A percentile compares a stretch with the other conserved stretches of the same genome.
Conservation (phyloP, 2,797 vertebrate species). For the Pipistrellus nathusii region DNA sequence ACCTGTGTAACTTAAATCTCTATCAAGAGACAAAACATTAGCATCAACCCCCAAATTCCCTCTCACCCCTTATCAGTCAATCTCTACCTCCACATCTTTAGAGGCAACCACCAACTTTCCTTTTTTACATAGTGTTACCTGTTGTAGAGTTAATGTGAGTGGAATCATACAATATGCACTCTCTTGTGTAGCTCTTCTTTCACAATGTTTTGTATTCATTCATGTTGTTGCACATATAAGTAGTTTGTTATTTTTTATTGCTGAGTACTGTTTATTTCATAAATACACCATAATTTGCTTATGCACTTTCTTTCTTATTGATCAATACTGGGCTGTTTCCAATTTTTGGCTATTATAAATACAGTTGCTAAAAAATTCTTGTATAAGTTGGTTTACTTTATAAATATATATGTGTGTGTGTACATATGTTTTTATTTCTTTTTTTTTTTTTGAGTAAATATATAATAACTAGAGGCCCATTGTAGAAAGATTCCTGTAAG, state of each 20-base stretch:
- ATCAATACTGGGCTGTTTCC: neutral
- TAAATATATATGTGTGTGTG: neutral
- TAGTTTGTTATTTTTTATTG: neutral
- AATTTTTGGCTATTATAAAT: conserved; percentile 19
- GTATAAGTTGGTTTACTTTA: neutral
- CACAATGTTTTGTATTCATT: neutral
- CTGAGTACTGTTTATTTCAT: neutral
- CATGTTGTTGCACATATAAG: neutral
- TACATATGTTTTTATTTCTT: conserved; percentile 33
- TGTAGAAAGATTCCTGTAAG: too few species aligned
- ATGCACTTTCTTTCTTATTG: conserved; percentile 14
- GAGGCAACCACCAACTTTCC: neutral
- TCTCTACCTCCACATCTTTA: neutral
- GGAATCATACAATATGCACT: neutral
- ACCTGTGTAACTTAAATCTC: neutral
- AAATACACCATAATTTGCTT: neutral
- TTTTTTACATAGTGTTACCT: neutral
- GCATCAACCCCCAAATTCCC: neutral
- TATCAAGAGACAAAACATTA: neutral
- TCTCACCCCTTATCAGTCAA: neutral
- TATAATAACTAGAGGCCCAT: neutral
- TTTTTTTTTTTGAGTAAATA: conserved; percentile 33
- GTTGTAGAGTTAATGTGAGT: neutral
- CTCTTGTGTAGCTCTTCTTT: neutral
- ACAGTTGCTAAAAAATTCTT: conserved; percentile 15